Base-by-base conservation (phyloP, 2,888 invertebrate genomes). In the Litoditis marina region DNA sequence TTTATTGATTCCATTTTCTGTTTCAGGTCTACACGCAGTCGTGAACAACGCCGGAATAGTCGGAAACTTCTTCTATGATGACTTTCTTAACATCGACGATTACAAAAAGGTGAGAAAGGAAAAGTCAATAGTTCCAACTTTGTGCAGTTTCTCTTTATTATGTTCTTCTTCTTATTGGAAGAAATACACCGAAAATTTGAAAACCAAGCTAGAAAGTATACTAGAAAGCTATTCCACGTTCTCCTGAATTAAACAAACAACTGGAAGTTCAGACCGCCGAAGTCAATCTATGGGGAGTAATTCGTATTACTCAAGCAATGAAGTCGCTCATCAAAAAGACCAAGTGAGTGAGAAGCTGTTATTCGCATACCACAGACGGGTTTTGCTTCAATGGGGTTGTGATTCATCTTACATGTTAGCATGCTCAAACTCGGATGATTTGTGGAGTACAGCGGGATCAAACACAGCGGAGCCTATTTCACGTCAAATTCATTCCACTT, bases 231-330 rank as follows among this genome's bases (percentile, higher is more conserved):
- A n/a, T n/a, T n/a, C n/a, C n/a, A n/a, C n/a, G n/a, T n/a, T n/a
- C n/a, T n/a, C n/a, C n/a, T 51, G 46, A 46, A 46, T 19, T 46
- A 46, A 13, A 46, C 31, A 22, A 2, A 47, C 47, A 50, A 49
- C 31, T 11, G 6, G n/a, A n/a, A n/a, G 28, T 54, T 39, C 46
- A 63, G 44, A 60, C 57, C 16, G 63, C 63, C 6, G 68, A 74
- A 56, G 73, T 76, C 36, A 85, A 85, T 67, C 61, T 82, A 4
- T 78, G 78, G 59, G 85, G 85, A 6, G 78, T 83, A 4, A 79
- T 84, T 13, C 67, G 76, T 51, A 71, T 76, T 13, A 80, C 81
- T 4, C 72, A 81, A 46, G 71, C 71, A 7, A 63, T 81, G 47
- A 75, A 75, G 50, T 67, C 71, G 52, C 62, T 78, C 16, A 53